Percentiles rank a stretch among this genome's conserved stretches.
Evolutionary conservation across 2,113 vertebrate species (phyloP).

Genomic region (Chunga burmeisteri): DNA sequence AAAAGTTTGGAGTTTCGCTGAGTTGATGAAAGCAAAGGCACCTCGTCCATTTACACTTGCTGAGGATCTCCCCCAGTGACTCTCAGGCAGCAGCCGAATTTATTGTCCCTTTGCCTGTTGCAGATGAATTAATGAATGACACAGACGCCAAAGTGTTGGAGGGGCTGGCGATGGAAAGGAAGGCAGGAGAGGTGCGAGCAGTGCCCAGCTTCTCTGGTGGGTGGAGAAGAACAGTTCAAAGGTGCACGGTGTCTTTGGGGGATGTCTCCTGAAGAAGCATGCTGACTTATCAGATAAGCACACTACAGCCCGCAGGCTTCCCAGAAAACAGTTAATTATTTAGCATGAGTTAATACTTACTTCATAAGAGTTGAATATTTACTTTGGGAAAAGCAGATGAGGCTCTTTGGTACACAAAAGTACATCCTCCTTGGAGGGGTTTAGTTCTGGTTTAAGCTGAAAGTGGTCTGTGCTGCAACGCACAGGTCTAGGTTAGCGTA

Average conservation of each 20-base stretch:
- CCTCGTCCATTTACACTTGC: accelerated
- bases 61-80: neutral
- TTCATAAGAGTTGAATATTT: neutral
- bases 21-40: neutral
- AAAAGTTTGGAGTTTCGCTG: neutral
- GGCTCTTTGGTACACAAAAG: neutral
- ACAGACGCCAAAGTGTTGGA: accelerated
- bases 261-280: neutral
- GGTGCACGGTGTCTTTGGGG: neutral
- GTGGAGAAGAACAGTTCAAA: neutral
- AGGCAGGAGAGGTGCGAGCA: neutral
- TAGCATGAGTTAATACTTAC: neutral
- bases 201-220: neutral
- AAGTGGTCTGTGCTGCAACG: neutral
- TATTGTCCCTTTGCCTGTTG: neutral
- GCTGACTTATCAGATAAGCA: neutral
- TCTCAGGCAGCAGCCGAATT: neutral
- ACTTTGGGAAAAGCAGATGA: neutral
- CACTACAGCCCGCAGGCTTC: neutral
- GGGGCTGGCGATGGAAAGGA: neutral
- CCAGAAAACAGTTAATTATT: neutral
- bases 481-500: neutral
- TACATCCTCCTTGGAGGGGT: neutral
- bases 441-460: neutral
- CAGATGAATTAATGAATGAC: neutral